Evolutionary conservation across 92 coral and sea anemone species (phyloP).

Genomic region (Metridium senile): DNA sequence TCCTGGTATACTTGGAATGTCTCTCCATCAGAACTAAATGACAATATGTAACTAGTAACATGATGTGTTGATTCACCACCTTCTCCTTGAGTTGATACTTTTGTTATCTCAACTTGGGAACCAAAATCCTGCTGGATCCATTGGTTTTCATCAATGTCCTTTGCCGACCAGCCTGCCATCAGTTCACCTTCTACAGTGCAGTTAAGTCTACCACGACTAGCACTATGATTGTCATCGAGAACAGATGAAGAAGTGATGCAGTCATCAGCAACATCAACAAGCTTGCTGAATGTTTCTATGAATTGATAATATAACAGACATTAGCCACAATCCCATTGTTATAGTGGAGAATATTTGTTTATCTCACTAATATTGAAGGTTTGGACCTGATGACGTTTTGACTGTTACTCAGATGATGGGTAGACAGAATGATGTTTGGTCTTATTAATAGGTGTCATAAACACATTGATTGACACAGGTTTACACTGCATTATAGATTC

Average conservation of each 20-base stretch:
- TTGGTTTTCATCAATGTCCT: slow-evolving; percentile 75
- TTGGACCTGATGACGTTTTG: too few species aligned
- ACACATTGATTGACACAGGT: too few species aligned
- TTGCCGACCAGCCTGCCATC: slow-evolving; percentile 85
- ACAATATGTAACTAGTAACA: slow-evolving; percentile 65
- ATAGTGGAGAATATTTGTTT: too few species aligned
- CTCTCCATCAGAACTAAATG: slow-evolving; percentile 63
- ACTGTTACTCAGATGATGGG: too few species aligned
- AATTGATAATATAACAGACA: background rate
- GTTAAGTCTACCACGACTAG: slow-evolving; percentile 72
- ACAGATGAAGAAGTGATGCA: slow-evolving; percentile 71
- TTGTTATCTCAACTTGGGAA: slow-evolving; percentile 51
- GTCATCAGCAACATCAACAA: slow-evolving; percentile 64
- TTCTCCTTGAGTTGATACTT: slow-evolving; percentile 67
- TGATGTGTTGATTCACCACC: slow-evolving; percentile 60
- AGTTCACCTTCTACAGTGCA: slow-evolving; percentile 68
- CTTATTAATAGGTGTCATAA: too few species aligned
- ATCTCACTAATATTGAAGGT: too few species aligned
- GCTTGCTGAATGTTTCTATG: slow-evolving; percentile 53
- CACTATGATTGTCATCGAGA: slow-evolving; percentile 70
- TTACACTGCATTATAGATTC: too few species aligned
- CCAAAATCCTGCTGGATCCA: slow-evolving; percentile 87
- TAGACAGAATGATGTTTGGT: too few species aligned
- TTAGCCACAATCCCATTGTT: too few species aligned
- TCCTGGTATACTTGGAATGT: slow-evolving; percentile 68